Conservation (phyloP, 92 coral and sea anemone genomes). For the Plumapathes pennacea region DNA sequence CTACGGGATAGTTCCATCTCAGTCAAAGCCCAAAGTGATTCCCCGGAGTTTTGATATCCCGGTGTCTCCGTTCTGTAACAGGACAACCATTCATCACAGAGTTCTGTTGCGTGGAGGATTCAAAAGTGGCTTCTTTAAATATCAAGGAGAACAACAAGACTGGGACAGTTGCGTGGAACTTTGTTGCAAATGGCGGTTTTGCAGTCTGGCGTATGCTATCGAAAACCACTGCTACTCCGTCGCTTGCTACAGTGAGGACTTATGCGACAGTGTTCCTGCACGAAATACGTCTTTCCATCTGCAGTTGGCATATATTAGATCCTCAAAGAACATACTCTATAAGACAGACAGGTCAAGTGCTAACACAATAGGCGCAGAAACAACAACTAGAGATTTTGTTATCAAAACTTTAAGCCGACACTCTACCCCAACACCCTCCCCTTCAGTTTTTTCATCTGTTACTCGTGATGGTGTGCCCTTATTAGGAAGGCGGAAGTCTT, state of each 20-base stretch:
- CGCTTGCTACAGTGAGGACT: conserved; percentile 68
- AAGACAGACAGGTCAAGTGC: neutral
- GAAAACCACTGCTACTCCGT: conserved; percentile 73
- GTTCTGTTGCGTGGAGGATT: conserved; percentile 76
- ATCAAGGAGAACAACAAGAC: conserved; percentile 56
- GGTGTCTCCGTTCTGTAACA: conserved; percentile 20
- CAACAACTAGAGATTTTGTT: neutral
- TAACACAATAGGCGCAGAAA: neutral
- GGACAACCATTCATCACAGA: conserved; percentile 23
- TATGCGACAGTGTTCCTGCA: conserved; percentile 58
- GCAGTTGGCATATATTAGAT: conserved; percentile 43
- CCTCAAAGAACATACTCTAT: neutral
- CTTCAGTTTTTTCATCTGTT: neutral
- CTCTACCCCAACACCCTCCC: too few relatives aligned
- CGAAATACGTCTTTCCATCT: conserved; percentile 35
- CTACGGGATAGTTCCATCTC: too few relatives aligned
- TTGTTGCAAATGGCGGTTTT: conserved; percentile 61
- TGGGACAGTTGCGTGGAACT: conserved; percentile 48
- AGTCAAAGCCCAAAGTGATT: too few relatives aligned
- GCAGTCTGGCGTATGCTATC: conserved; percentile 72
- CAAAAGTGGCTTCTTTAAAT: conserved; percentile 70
- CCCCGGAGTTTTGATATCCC: too few relatives aligned
- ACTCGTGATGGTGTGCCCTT: neutral
- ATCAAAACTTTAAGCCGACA: too few relatives aligned
- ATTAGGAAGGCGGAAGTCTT: conserved; percentile 6